Evolutionary conservation across 2,888 invertebrate genomes (phyloP).

Genomic region (Acleris literana): DNA sequence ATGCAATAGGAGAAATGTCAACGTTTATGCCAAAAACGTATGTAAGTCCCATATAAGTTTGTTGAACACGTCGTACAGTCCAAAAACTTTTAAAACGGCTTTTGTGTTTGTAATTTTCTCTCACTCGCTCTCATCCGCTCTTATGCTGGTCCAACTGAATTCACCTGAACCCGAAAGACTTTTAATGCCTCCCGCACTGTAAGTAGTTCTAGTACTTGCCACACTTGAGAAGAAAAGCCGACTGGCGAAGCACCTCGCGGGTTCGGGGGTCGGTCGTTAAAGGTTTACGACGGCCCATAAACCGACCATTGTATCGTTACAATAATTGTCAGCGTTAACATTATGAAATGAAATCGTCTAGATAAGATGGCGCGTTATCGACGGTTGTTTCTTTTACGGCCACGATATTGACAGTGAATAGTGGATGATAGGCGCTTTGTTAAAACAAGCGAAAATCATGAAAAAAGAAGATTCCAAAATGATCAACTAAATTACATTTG

Average conservation of each 20-base stretch:
- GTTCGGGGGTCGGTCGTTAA: conserved; percentile 41
- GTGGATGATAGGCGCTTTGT: neutral
- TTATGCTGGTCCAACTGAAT: too few species aligned
- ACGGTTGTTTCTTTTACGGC: conserved; percentile 27
- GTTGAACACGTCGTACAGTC: too few species aligned
- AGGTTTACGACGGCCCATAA: conserved; percentile 46
- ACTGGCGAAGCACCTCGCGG: conserved; percentile 32
- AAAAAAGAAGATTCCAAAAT: neutral
- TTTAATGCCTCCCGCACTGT: too few species aligned
- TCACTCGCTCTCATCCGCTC: too few species aligned
- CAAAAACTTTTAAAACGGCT: too few species aligned
- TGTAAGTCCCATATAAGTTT: too few species aligned
- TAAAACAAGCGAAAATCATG: neutral
- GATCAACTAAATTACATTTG: neutral
- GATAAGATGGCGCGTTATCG: conserved; percentile 36
- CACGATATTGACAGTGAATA: conserved; percentile 19
- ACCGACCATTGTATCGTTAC: conserved; percentile 42
- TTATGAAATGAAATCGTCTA: conserved; percentile 43
- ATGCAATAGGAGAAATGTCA: too few species aligned
- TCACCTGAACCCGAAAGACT: too few species aligned
- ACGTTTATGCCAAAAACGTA: too few species aligned
- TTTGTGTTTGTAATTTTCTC: too few species aligned
- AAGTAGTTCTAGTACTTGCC: too few species aligned
- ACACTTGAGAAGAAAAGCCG: conserved; percentile 24
- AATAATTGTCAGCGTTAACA: conserved; percentile 46